Evolutionary conservation across 2,113 vertebrate genomes (phyloP), one percentile per base, ranked within the genome.

Genomic region (Bubo scandiacus): DNA sequence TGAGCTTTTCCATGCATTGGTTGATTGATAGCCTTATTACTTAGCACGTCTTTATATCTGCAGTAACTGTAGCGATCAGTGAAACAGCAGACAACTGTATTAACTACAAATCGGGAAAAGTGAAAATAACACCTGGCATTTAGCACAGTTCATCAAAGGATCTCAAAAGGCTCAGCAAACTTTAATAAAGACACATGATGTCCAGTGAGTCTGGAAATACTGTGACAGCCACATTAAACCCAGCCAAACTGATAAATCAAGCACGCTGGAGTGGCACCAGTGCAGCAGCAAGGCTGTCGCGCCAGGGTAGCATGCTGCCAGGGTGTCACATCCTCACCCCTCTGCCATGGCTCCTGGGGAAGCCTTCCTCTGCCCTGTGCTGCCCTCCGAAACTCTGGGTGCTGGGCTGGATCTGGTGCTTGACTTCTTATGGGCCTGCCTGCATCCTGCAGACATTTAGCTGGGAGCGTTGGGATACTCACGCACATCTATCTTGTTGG

Each of bases 181-280:
- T 95, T 96, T 57, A 86, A 66, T 63, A 88, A 62, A 91, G 88
- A 62, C 72, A 18, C 51, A 45, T 3, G 72, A 71, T 9, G 12
- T 72, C 83, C 83, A 27, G 89, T 16, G 77, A 95, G 67, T 40
- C 68, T 81, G 83, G 80, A 73, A 96, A 84, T 86, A 70, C 22
- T 84, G 38, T 88, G 92, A 86, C 80, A 94, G 80, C 12, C 8
- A 0, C 45, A 54, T 63, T 59, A 78, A 92, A 55, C 38, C 7
- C 79, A 91, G 89, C 62, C 83, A 62, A 84, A 55, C 22, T 3
- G 77, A 86, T 65, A 62, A 78, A 81, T 43, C 43, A 27, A 87
- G 73, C 80, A 61, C 0, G 1, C 19, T n/a, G 81, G 38, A 61
- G 82, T 0, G 0, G 73, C 80, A 74, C 17, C 0, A 0, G 34